Conservation (phyloP, 1,140 invertebrate genomes). For the Drosophila quadrilineata region DNA sequence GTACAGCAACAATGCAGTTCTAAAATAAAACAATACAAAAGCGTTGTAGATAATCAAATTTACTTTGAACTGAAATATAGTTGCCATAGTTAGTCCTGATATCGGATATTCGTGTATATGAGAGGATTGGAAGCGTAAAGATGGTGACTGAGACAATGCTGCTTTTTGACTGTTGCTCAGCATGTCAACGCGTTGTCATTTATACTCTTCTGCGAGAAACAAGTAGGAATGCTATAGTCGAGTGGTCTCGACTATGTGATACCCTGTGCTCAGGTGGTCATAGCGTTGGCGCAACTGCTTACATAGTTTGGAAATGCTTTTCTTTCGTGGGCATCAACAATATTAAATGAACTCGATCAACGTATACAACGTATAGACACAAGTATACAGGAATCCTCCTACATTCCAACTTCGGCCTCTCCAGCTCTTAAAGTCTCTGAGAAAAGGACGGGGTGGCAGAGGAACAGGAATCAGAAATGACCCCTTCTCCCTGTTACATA, state of each 20-base stretch:
- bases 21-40: background rate
- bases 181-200: constrained; percentile 35
- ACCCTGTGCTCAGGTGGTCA: too few relatives aligned
- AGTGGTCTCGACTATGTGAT: too few relatives aligned
- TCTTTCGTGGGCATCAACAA: too few relatives aligned
- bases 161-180: constrained; percentile 42
- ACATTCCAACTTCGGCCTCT: too few relatives aligned
- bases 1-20: constrained; percentile 29
- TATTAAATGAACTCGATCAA: too few relatives aligned
- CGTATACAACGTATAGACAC: too few relatives aligned
- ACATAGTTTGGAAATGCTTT: too few relatives aligned
- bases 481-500: too few relatives aligned
- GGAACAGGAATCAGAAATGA: background rate
- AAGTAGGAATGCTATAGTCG: too few relatives aligned
- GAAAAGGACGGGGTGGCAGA: background rate
- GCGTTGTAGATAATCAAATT: too few relatives aligned
- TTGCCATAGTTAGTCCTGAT: constrained; percentile 36
- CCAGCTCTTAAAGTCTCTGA: background rate
- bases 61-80: background rate
- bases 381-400: too few relatives aligned
- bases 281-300: too few relatives aligned
- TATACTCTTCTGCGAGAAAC: constrained; percentile 49
- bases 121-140: background rate
- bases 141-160: constrained; percentile 33
- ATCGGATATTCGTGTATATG: background rate